Percentiles rank a stretch among this genome's conserved stretches.
These are phyloP conservation scores for Aphelenchoides fujianensis DNA, from an alignment of 1,140 invertebrate species.

Conservation along the genomic window DNA sequence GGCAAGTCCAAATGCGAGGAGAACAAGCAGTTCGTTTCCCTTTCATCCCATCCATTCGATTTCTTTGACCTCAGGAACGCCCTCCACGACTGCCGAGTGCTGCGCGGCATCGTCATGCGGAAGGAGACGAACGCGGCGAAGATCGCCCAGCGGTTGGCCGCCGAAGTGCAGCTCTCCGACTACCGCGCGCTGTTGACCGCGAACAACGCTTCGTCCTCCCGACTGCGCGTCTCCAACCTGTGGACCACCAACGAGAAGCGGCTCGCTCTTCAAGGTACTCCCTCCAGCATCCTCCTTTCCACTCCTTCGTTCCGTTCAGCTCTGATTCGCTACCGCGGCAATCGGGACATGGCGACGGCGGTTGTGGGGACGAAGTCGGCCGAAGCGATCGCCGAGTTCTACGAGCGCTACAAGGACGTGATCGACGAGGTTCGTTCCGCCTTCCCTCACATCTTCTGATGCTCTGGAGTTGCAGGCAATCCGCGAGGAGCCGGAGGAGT, in stretches of 20 bases:
- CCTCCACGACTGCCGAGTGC: background rate
- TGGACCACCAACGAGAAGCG: conserved; percentile 8
- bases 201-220: background rate
- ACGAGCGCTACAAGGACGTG: background rate
- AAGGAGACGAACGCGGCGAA: background rate
- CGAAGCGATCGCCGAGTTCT: conserved; percentile 4
- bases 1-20: conserved; percentile 12
- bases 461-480: conserved; percentile 5
- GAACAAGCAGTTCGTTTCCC: background rate
- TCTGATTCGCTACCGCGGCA: background rate
- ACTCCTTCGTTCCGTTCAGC: background rate
- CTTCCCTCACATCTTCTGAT: background rate
- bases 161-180: background rate
- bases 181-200: background rate
- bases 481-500: background rate
- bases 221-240: background rate
- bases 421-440: background rate
- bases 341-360: background rate
- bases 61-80: background rate
- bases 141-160: background rate
- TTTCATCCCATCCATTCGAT: too few species aligned
- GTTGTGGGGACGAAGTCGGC: conserved; percentile 1
- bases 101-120: background rate
- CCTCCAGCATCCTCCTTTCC: too few species aligned
- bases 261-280: conserved; percentile 10